Evolutionary conservation across 2,797 vertebrate species (phyloP), one percentile per base, ranked within the genome.

Genomic region (Alca torda): DNA sequence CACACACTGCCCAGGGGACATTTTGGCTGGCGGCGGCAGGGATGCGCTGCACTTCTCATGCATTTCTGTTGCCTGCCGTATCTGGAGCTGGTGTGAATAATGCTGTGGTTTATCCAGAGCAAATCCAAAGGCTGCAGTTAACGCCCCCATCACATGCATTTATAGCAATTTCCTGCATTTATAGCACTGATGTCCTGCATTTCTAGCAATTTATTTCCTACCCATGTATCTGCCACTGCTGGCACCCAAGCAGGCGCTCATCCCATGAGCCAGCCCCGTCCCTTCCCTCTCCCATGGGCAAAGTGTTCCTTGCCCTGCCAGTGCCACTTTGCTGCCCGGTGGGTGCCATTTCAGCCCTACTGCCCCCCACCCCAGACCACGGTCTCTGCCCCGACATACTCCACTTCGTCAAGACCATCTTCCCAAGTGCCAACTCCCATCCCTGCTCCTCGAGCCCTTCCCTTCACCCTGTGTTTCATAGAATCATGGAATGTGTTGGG

Each of bases 71-170:
- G 9, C 77, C 39, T 33, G 48, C 60, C 14, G 0, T 10, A 33
- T 5, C 53, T 28, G 33, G 25, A 7, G 35, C 64, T 45, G 79
- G 1, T 50, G 48, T 14, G 23, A 0, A 3, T 2, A 3, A 7
- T 1, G 31, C 64, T 45, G 73, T 8, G 16, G 6, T 60, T 79
- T 46, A 15, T 9, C 75, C 45, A 10, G 48, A 51, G 60, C 30
- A 53, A 7, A 24, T 9, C 39, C 51, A 6, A 30, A 25, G 67
- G 75, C 50, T 70, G 72, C 59, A 11, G 19, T 0, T 15, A 12
- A 57, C 1, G 2, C 25, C n/a, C 31, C 31, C 20, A 0, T 11
- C 5, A 0, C 30, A 3, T 2, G 17, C 3, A 2, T 61, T 80
- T 24, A 4, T 46, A 46, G 35, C 3, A 0, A 11, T 48, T 46